phyloP scores from a whole-genome alignment of 2,113 vertebrate species.

The Pionites leucogaster region DNA sequence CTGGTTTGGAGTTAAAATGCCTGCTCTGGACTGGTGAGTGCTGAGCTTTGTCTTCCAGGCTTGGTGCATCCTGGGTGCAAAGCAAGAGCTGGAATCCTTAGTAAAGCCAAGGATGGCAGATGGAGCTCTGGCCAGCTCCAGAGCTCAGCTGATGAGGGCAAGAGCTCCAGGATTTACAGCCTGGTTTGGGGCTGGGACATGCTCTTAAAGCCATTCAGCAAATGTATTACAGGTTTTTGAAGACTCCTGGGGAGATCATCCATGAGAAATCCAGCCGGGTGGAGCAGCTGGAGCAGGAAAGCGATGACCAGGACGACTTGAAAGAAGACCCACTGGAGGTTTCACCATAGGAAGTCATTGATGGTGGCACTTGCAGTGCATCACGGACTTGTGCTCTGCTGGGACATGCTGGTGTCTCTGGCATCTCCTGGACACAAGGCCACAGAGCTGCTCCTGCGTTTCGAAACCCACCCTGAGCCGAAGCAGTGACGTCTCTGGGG shows the following conservation, averaged over 20 bases:
- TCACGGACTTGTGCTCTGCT: not conserved
- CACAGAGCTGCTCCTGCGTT: not conserved
- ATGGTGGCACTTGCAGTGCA: not conserved
- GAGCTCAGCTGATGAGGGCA: not conserved
- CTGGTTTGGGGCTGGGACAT: not conserved
- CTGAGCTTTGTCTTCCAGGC: not conserved
- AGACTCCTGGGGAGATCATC: slow-evolving; percentile 78
- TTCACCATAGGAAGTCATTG: slow-evolving; percentile 39
- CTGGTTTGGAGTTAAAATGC: not conserved
- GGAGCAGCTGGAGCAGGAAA: slow-evolving; percentile 54
- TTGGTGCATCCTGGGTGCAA: not conserved
- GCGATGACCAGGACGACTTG: slow-evolving; percentile 68
- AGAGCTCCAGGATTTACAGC: not conserved
- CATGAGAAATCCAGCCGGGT: slow-evolving; percentile 64
- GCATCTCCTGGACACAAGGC: not conserved
- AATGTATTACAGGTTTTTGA: slow-evolving; percentile 79
- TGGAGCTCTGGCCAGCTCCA: not conserved
- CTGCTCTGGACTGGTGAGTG: not conserved
- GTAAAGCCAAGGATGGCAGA: not conserved
- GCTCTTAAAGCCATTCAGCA: not conserved
- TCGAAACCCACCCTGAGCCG: not conserved
- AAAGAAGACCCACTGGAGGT: slow-evolving; percentile 73
- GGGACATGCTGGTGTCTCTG: not conserved
- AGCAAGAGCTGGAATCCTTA: not conserved
- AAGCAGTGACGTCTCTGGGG: not conserved